Evolutionary conservation across 1,140 invertebrate genomes (phyloP).

Genomic region (Lepidurus couesii): DNA sequence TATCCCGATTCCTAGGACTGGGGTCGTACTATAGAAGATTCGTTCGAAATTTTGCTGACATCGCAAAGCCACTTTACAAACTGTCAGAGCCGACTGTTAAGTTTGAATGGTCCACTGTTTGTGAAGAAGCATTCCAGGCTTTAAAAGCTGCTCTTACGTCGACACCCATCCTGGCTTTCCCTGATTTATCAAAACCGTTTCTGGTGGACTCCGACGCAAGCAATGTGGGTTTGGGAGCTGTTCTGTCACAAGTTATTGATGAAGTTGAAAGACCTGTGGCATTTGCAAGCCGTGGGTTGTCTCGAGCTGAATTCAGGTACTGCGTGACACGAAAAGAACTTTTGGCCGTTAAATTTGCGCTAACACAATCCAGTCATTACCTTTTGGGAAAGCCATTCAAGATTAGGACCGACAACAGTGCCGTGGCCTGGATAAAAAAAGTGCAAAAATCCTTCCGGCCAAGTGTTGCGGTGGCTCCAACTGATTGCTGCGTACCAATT

Average conservation of each 20-base stretch:
- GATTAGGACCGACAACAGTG: slow-evolving; percentile 46
- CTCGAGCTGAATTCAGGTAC: slow-evolving; percentile 43
- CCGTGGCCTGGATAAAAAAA: slow-evolving; percentile 44
- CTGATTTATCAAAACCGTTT: slow-evolving; percentile 10
- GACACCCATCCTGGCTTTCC: slow-evolving; percentile 5
- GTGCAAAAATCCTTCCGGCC: slow-evolving; percentile 44
- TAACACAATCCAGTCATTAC: slow-evolving; percentile 43
- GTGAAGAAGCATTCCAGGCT: background rate
- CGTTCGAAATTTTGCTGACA: slow-evolving; percentile 41
- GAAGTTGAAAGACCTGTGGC: slow-evolving; percentile 43
- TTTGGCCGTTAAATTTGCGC: slow-evolving; percentile 44
- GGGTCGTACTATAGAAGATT: slow-evolving; percentile 45
- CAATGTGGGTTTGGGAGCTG: slow-evolving; percentile 41
- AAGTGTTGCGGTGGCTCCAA: slow-evolving; percentile 49
- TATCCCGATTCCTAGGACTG: slow-evolving; percentile 45
- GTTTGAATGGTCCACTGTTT: slow-evolving; percentile 36
- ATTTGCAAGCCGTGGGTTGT: slow-evolving; percentile 45
- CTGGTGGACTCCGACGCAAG: slow-evolving; percentile 43
- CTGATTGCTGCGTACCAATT: slow-evolving; percentile 48
- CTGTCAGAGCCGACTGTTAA: slow-evolving; percentile 38
- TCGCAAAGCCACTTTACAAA: slow-evolving; percentile 34
- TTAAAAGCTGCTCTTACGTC: background rate
- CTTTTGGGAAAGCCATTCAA: slow-evolving; percentile 43
- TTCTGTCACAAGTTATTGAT: slow-evolving; percentile 41
- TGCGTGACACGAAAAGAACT: slow-evolving; percentile 45